phyloP scores from a whole-genome alignment of 2,888 invertebrate genomes.

The Luperina nickerlii region DNA sequence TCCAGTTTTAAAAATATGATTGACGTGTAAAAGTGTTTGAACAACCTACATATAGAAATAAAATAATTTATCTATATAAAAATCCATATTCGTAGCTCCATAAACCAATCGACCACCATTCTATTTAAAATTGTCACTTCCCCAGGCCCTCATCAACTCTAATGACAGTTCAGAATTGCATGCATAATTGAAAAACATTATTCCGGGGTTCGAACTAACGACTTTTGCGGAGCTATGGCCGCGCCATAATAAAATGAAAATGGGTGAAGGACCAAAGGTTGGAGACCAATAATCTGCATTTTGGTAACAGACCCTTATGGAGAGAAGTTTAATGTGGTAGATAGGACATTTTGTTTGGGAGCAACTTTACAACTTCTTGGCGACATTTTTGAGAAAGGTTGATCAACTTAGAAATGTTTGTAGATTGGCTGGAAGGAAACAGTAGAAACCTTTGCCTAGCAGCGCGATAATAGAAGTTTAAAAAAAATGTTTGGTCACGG shows the following conservation, averaged over 20 bases:
- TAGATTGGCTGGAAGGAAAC: too few species aligned
- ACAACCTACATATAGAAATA: not conserved
- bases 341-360: conserved; percentile 17
- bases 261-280: conserved; percentile 56
- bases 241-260: conserved; percentile 57
- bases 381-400: too few species aligned
- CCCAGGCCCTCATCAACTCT: conserved; percentile 34
- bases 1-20: not conserved
- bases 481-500: too few species aligned
- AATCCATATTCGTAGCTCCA: not conserved
- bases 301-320: conserved; percentile 55
- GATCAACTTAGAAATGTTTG: too few species aligned
- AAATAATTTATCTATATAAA: not conserved
- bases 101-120: conserved; percentile 29
- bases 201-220: conserved; percentile 58
- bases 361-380: too few species aligned
- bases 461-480: too few species aligned
- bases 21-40: not conserved
- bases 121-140: conserved; percentile 37
- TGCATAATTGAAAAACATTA: conserved; percentile 61
- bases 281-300: conserved; percentile 67
- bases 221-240: conserved; percentile 43
- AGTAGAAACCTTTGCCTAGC: too few species aligned
- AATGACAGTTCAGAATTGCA: conserved; percentile 56
- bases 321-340: conserved; percentile 44